These are phyloP conservation scores for Micromussa lordhowensis DNA, from an alignment of 92 coral and sea anemone genomes.

Conservation along the genomic window DNA sequence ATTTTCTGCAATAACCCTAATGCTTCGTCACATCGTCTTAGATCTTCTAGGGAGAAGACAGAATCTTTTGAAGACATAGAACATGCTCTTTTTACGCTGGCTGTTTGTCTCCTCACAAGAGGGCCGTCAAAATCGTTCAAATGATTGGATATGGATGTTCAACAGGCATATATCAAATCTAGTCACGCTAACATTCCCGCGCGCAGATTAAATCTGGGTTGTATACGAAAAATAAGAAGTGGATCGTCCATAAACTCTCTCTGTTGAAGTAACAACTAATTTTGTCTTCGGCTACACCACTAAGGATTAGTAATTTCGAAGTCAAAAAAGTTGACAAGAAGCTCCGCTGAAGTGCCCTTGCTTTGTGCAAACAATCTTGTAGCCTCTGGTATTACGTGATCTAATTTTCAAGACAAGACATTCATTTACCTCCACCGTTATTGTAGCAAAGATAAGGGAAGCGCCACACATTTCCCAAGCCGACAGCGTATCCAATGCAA, in stretches of 20 bases:
- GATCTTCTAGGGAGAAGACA: not conserved
- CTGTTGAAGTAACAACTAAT: not conserved
- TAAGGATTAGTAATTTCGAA: not conserved
- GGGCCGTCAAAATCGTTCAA: not conserved
- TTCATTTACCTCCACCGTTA: slow-evolving; percentile 65
- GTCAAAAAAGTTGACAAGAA: slow-evolving; percentile 1
- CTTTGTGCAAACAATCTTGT: not conserved
- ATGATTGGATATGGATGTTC: not conserved
- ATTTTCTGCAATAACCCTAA: not conserved
- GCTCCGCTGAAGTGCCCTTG: slow-evolving; percentile 12
- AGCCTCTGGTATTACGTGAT: not conserved
- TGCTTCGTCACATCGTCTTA: not conserved
- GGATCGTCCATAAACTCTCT: not conserved
- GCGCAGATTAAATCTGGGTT: not conserved
- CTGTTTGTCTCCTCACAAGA: no score
- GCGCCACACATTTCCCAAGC: slow-evolving; percentile 66
- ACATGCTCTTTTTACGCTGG: no score
- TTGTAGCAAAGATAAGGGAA: slow-evolving; percentile 63
- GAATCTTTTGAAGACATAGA: not conserved
- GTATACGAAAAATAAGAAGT: not conserved
- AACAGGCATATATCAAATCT: not conserved
- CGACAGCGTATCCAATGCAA: slow-evolving; percentile 67
- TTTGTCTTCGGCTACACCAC: not conserved
- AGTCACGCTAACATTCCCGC: slow-evolving; percentile 33
- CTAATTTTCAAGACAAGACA: not conserved